Base-by-base conservation (phyloP, 1,140 invertebrate genomes). In the Hermetia illucens region DNA sequence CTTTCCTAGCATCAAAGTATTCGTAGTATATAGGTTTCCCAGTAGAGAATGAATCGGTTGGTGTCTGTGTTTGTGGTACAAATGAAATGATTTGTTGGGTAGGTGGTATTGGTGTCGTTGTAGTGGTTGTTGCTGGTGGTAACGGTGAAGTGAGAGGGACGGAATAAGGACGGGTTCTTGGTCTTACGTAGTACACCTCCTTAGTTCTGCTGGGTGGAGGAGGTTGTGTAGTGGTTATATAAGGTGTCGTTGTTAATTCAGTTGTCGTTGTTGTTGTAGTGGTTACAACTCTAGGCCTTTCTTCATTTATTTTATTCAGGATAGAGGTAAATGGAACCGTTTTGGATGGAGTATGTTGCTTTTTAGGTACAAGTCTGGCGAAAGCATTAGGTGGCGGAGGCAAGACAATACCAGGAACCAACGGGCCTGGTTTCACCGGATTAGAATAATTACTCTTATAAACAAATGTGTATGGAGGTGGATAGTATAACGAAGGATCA, bases 321-420 rank as follows among this genome's bases (percentile, higher is more conserved):
- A 27, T 13, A 9, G 8, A 13, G 8, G 8, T 27, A 13, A 27
- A 27, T 27, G 24, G 24, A 27, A 38, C 47, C 29, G 43, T 42
- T 17, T 40, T 46, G 16, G 44, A 36, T 15, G 29, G 39, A 16
- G 39, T 42, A 31, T 40, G 33, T 37, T 47, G 49, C 4, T 40
- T 40, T 13, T 10, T 9, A 24, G 44, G 42, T 36, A 56, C 49
- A 32, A 55, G 36, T n/a, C 48, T 45, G n/a, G 44, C 50, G 49
- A 89, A 90, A 58, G 88, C 88, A 52, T 88, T 75, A 1, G 82
- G 82, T 0, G 86, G 86, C 1, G 86, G 86, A 3, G 86, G 84
- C 21, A 90, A 58, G 12, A 89, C 79, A 32, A 90, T 85, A 16
- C 86, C 86, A 3, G 86, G 86, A 4, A 88, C 85, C 31, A 89